Percentiles rank a stretch among this genome's conserved stretches.
phyloP scores from a whole-genome alignment of 2,113 vertebrate genomes.

The Zapornia atra region DNA sequence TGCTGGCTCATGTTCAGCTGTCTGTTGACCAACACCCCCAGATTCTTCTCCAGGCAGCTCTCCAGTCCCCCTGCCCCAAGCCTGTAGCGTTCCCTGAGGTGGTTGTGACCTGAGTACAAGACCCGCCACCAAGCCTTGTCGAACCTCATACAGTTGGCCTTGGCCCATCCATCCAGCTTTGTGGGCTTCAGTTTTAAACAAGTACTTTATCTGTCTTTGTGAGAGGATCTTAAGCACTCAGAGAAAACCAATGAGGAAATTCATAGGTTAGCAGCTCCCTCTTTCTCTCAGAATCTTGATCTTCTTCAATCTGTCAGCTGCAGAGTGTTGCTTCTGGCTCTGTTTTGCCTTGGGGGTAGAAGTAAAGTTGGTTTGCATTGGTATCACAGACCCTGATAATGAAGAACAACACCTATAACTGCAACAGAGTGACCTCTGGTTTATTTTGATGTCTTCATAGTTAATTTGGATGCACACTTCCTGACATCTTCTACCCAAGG shows the following conservation, averaged over 20 bases:
- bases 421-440: not conserved
- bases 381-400: not conserved
- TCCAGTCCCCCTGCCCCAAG: not conserved
- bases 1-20: not conserved
- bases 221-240: not conserved
- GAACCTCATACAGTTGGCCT: not conserved
- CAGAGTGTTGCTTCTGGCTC: not conserved
- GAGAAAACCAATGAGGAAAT: not conserved
- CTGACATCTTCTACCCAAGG: not conserved
- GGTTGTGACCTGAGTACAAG: not conserved
- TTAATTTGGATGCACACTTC: not conserved
- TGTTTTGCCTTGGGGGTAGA: not conserved
- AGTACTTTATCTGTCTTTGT: not conserved
- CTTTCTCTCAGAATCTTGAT: not conserved
- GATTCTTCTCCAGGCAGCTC: not conserved
- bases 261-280: not conserved
- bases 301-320: not conserved
- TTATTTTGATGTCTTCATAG: not conserved
- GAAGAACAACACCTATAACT: not conserved
- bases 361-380: not conserved
- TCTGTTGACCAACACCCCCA: accelerated
- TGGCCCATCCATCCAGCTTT: accelerated
- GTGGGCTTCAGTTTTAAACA: not conserved
- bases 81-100: not conserved
- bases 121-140: not conserved